Evolutionary conservation across 2,113 vertebrate species (phyloP), one percentile per base, ranked within the genome.

Genomic region (Sebastes fasciatus): DNA sequence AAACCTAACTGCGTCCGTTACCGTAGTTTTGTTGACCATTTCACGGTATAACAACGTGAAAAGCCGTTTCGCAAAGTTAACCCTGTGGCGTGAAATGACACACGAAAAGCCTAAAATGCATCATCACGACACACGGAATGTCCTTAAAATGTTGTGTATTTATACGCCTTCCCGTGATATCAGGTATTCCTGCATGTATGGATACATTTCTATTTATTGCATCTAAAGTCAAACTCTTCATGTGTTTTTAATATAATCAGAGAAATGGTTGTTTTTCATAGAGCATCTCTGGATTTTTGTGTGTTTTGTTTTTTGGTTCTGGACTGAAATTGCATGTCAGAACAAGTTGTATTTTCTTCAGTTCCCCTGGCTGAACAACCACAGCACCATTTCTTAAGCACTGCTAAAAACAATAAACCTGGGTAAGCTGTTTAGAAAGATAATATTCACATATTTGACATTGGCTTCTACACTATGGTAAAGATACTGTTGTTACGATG

Each of bases 381-480:
- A 51, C 46, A 62, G 67, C 48, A 62, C 14, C 21, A 2, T 72
- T 55, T 63, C 46, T 13, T 43, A 0, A 34, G 6, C 12, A 4
- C 43, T 49, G 46, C 17, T 62, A 7, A 23, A 48, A 21, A 6
- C 6, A 26, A 3, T 43, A 6, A 78, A 26, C 65, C 23, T 17
- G 3, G 23, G 5, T 73, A 9, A 61, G 61, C 80, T 79, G 49
- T 67, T 45, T 13, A 6, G 6, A 65, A 9, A 69, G 65, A 63
- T 79, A 48, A 52, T 43, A 48, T 57, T 62, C 10, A 48, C 23
- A 8, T 43, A n/a, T 42, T 52, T 60, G 3, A 42, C 65, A 48
- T n/a, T 42, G 2, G 19, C 8, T 46, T 80, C 51, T 17, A 21
- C 52, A 19, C 14, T 17, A 17, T 9, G 14, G 45, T 1, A 57